These are phyloP conservation scores for Panthera leo DNA, from an alignment of 2,113 vertebrate species.

Conservation along the genomic window DNA sequence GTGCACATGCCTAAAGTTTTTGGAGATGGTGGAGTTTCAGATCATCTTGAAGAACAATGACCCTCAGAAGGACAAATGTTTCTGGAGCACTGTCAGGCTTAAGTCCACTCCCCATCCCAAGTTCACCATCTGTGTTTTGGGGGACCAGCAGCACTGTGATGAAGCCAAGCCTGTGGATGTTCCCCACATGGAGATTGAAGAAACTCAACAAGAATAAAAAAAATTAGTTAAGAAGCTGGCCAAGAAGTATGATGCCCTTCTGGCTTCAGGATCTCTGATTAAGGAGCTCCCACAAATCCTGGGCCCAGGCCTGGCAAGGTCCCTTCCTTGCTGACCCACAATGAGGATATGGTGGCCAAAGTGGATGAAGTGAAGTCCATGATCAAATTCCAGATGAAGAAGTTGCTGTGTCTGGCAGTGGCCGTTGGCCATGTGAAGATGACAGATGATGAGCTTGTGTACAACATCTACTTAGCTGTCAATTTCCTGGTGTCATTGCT, in stretches of 20 bases:
- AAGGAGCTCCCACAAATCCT: neutral
- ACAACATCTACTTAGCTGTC: neutral
- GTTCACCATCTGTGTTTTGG: neutral
- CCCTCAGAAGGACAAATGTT: neutral
- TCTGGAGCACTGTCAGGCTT: neutral
- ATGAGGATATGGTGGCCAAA: neutral
- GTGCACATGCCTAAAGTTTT: neutral
- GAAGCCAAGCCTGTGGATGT: neutral
- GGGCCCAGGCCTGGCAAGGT: neutral
- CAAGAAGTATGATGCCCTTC: neutral
- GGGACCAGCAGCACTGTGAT: neutral
- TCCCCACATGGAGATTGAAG: neutral
- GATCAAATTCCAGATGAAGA: neutral
- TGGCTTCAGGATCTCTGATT: neutral
- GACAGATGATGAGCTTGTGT: conserved; percentile 93
- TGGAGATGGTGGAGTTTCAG: neutral
- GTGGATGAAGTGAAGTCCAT: neutral
- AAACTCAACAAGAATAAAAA: neutral
- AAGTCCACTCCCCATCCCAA: neutral
- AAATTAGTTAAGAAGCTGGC: neutral
- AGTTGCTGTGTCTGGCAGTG: conserved; percentile 91
- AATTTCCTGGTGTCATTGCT: neutral
- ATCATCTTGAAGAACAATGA: neutral
- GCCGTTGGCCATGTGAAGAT: conserved; percentile 97
- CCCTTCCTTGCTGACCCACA: neutral